Evolutionary conservation across 2,888 invertebrate species (phyloP).

Genomic region (Seira musarum): DNA sequence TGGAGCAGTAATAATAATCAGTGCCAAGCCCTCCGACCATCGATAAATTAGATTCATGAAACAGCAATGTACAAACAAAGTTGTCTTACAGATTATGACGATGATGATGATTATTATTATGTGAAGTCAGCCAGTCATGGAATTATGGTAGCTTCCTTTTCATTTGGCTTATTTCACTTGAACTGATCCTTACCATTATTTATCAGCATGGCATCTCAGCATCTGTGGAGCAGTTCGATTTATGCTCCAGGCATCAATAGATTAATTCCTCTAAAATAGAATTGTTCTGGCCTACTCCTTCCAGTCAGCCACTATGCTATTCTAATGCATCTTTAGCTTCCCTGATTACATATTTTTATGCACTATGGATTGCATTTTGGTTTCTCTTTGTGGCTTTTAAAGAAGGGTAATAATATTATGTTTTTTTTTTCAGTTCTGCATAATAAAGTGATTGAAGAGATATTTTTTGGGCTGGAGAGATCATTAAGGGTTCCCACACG

Average conservation of each 20-base stretch:
- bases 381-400: no score
- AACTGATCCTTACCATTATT: not conserved
- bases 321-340: no score
- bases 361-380: no score
- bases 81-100: slow-evolving; percentile 10
- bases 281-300: no score
- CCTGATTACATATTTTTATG: no score
- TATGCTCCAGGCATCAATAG: no score
- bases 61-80: not conserved
- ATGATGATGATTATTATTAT: no score
- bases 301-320: no score
- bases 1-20: slow-evolving; percentile 37
- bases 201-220: not conserved
- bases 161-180: slow-evolving; percentile 36
- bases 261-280: no score
- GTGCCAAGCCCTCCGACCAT: slow-evolving; percentile 35
- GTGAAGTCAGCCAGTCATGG: slow-evolving; percentile 36
- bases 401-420: no score
- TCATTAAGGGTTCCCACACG: slow-evolving; percentile 46
- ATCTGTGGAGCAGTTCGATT: slow-evolving; percentile 26
- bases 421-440: not conserved
- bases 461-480: slow-evolving; percentile 21
- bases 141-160: slow-evolving; percentile 25
- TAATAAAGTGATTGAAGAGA: slow-evolving; percentile 29
- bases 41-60: slow-evolving; percentile 21